A percentile compares a stretch with the other conserved stretches of the same genome.
phyloP scores from a whole-genome alignment of 1,140 invertebrate species.

The Chlorops oryzae region DNA sequence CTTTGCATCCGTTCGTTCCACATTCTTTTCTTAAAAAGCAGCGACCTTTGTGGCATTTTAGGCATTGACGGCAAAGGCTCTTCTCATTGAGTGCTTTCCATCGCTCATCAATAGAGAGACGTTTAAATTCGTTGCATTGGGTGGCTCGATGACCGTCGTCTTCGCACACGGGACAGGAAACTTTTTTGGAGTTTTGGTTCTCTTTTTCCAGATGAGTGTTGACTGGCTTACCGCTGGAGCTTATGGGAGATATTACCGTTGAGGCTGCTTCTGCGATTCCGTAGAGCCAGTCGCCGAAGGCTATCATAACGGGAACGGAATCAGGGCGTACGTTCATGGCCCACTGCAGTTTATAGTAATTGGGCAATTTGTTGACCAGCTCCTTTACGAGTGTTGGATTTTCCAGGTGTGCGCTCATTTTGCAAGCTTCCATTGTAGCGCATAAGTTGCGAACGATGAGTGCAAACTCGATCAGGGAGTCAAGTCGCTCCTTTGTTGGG shows the following conservation, averaged over 20 bases:
- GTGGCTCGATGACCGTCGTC: no score
- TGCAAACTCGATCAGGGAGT: constrained; percentile 5
- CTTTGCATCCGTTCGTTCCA: no score
- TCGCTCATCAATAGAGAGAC: no score
- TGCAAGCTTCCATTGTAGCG: constrained; percentile 7
- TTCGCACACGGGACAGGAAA: no score
- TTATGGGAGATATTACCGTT: background rate
- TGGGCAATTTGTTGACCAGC: constrained; percentile 8
- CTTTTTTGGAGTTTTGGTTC: no score
- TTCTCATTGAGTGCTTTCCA: no score
- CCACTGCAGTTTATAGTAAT: constrained; percentile 5
- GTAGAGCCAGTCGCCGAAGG: background rate
- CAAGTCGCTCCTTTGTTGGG: constrained; percentile 2
- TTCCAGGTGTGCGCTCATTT: constrained; percentile 4
- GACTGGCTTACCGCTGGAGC: background rate
- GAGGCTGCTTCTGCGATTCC: no score
- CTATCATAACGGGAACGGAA: background rate
- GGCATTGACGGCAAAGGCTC: no score
- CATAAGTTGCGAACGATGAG: constrained; percentile 6
- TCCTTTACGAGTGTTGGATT: constrained; percentile 4
- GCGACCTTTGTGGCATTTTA: no score
- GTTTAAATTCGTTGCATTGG: no score
- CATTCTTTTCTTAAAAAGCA: no score
- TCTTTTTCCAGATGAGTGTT: constrained; percentile 8
- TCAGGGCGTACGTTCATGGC: constrained; percentile 2